Evolutionary conservation across 1,140 invertebrate species (phyloP), one percentile per base, ranked within the genome.

Genomic region (Contarinia nasturtii): DNA sequence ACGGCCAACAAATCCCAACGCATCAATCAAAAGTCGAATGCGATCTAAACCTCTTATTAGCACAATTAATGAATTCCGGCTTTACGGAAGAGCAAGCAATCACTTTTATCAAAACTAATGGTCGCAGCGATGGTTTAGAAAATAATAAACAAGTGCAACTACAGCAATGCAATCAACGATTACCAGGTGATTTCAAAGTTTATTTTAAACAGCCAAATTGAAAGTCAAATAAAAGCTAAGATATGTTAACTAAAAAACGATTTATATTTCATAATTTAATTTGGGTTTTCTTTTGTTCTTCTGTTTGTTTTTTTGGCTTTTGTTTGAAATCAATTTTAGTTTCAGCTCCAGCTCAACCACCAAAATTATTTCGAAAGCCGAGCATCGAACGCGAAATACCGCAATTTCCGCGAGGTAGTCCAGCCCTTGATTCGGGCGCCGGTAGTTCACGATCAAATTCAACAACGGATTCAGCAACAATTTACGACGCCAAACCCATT

Each of bases 391-490:
- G 82, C 37, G 83, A 87, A 57, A 60, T 81, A 17, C 51, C 59
- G 7, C 79, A 82, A 45, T 62, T 58, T 49, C 41, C 60, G 41
- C 71, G 85, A 46, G 80, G 81, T 8, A 88, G 85, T 64, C 86
- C 87, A 1, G 86, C 83, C 1, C 67, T 89, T 38, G 87, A 90
- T 52, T 88, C 83, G 40, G 83, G 83, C 7, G 84, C 83, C 14
- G 85, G 82, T 15, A 89, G 85, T 58, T 87, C 86, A 10, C 70
- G 88, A 20, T 91, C 87, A 0, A 87, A 92, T 57, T 89, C 84
- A 66, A 86, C 87, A 1, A 27, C 27, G 3, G 27, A 27, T 27
- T 27, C 27, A 27, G 27, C 27, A 27, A 71, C 81, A 82, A 59
- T 80, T 78, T 33, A 79, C 80, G 1, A 76, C 72, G 7, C 61